These are phyloP conservation scores for Pycnonotus jocosus DNA, from an alignment of 2,113 vertebrate species.

Conservation along the genomic window DNA sequence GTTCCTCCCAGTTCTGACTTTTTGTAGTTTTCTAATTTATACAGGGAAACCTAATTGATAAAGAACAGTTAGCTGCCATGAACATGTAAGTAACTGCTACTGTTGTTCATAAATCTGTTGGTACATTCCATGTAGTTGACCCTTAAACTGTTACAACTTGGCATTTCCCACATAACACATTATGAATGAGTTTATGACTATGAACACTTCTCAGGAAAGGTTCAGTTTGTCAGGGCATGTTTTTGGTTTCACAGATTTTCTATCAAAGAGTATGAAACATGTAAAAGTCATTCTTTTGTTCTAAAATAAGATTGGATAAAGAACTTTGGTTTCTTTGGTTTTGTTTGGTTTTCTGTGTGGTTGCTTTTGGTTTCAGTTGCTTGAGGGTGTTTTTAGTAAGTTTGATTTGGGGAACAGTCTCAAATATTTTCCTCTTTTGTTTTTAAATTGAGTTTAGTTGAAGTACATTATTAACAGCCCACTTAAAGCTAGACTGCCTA, in stretches of 20 bases:
- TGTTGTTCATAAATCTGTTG: not conserved
- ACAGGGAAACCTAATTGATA: conserved; percentile 16
- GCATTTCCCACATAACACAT: not conserved
- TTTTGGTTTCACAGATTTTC: conserved; percentile 28
- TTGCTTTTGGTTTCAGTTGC: not conserved
- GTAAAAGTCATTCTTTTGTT: not conserved
- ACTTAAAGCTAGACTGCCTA: not conserved
- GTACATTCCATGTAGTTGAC: conserved; percentile 32
- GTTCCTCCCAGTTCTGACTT: conserved; percentile 25
- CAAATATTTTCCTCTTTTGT: not conserved
- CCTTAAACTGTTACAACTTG: not conserved
- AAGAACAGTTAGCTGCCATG: conserved; percentile 6
- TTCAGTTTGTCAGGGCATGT: not conserved
- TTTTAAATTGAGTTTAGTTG: not conserved
- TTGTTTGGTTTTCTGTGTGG: not conserved
- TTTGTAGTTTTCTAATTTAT: conserved; percentile 69
- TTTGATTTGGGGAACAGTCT: not conserved
- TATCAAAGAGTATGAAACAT: conserved; percentile 1
- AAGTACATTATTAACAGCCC: not conserved
- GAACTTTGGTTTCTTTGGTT: not conserved
- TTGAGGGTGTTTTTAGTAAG: not conserved
- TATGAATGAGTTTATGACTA: not conserved
- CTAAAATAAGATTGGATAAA: not conserved
- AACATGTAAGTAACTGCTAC: conserved; percentile 40
- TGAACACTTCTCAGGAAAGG: conserved; percentile 3